A percentile compares a stretch with the other conserved stretches of the same genome.
phyloP scores from a whole-genome alignment of 2,888 invertebrate genomes.

The Itoplectis maculator region DNA sequence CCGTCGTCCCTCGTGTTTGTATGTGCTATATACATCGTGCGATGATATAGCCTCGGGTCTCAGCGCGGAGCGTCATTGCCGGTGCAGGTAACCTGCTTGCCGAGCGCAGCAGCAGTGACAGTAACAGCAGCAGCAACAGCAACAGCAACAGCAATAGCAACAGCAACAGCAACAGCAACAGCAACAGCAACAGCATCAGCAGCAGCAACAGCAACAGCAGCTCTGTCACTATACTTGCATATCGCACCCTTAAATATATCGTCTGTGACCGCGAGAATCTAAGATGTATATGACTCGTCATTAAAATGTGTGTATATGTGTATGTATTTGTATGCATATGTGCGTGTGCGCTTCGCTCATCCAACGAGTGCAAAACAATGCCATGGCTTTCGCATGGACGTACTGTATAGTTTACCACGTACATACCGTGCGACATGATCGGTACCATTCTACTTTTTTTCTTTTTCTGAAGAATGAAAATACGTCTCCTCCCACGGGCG shows the following conservation, averaged over 20 bases:
- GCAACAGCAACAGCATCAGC: no score
- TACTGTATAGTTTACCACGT: constrained; percentile 15
- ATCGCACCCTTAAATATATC: constrained; percentile 72
- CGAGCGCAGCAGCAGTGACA: neutral
- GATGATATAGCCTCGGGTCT: constrained; percentile 3
- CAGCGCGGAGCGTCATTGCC: constrained; percentile 45
- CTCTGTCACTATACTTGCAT: constrained; percentile 26
- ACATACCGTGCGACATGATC: constrained; percentile 22
- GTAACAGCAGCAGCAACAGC: no score
- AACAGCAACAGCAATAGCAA: no score
- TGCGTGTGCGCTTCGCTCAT: constrained; percentile 25
- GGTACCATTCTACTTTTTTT: constrained; percentile 54
- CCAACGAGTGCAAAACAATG: constrained; percentile 49
- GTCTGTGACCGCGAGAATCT: constrained; percentile 61
- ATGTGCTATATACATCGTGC: neutral
- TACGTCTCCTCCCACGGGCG: constrained; percentile 6
- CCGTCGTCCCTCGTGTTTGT: constrained; percentile 22
- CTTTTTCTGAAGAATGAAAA: constrained; percentile 39
- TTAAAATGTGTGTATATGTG: no score
- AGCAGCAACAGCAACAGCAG: neutral
- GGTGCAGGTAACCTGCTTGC: constrained; percentile 57
- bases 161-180: no score
- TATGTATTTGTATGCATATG: constrained; percentile 13
- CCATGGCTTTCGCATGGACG: constrained; percentile 49
- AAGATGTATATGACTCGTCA: neutral